A percentile compares a stretch with the other conserved stretches of the same genome.
Conservation (phyloP, 1,140 invertebrate species). For the Tyrophagus putrescentiae region DNA sequence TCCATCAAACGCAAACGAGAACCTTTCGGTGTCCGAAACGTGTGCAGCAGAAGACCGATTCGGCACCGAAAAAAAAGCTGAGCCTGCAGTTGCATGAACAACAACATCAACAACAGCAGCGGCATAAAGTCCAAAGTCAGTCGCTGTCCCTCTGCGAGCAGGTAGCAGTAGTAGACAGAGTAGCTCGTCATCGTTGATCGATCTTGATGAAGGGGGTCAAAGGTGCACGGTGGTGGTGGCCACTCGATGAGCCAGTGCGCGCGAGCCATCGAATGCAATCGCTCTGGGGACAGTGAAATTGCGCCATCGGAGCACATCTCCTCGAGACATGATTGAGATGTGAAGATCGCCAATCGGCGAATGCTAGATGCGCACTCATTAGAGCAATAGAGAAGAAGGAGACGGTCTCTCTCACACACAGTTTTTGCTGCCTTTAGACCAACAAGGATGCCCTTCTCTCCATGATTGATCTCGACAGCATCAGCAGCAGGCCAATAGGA, state of each 20-base stretch:
- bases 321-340: conserved; percentile 1
- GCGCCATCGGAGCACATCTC: not conserved
- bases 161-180: too few relatives aligned
- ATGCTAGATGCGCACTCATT: conserved; percentile 13
- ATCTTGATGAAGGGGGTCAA: conserved; percentile 12
- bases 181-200: conserved; percentile 12
- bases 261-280: too few relatives aligned
- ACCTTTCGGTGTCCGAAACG: too few relatives aligned
- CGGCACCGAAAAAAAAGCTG: not conserved
- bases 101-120: not conserved
- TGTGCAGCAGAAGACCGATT: too few relatives aligned
- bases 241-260: not conserved
- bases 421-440: too few relatives aligned
- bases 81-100: not conserved
- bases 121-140: not conserved
- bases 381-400: not conserved
- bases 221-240: not conserved
- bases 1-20: too few relatives aligned
- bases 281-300: conserved; percentile 2
- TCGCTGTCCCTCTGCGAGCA: not conserved
- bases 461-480: conserved; percentile 12
- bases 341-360: not conserved
- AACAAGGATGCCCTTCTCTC: conserved; percentile 4
- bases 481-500: not conserved
- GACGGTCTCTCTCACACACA: too few relatives aligned